These are phyloP conservation scores for Eulemur macaco DNA, from an alignment of 2,113 vertebrate species.

Conservation along the genomic window DNA sequence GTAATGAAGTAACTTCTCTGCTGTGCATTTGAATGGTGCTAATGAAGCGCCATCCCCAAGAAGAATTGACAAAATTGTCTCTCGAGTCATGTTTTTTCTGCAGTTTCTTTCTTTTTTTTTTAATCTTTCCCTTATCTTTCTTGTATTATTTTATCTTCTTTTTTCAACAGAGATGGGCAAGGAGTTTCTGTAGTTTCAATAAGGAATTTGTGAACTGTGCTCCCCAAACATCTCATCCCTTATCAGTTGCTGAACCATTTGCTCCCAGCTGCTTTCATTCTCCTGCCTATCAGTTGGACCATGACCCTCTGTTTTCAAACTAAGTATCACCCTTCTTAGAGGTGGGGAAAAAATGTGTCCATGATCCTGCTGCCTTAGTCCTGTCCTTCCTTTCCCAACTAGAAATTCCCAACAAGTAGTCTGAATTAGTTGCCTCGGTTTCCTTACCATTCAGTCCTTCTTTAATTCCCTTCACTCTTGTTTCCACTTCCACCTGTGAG, in stretches of 20 bases:
- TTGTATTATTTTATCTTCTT: too few relatives aligned
- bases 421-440: not conserved
- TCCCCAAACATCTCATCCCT: not conserved
- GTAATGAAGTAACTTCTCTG: not conserved
- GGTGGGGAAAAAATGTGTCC: fast-evolving
- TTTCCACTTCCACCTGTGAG: not conserved
- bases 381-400: not conserved
- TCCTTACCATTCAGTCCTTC: not conserved
- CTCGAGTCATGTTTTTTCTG: not conserved
- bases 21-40: not conserved
- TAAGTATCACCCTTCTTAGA: not conserved
- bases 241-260: not conserved
- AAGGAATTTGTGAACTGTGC: not conserved
- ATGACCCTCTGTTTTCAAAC: not conserved
- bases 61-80: not conserved
- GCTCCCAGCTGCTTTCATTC: not conserved
- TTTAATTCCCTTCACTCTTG: not conserved
- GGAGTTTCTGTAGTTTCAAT: not conserved
- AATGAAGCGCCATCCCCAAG: not conserved
- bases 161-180: too few relatives aligned
- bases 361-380: not conserved
- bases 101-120: not conserved
- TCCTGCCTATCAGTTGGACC: not conserved
- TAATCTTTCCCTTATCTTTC: too few relatives aligned
- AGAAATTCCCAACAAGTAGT: not conserved